Evolutionary conservation across 2,888 invertebrate genomes (phyloP).

Genomic region (Melieria crassipennis): DNA sequence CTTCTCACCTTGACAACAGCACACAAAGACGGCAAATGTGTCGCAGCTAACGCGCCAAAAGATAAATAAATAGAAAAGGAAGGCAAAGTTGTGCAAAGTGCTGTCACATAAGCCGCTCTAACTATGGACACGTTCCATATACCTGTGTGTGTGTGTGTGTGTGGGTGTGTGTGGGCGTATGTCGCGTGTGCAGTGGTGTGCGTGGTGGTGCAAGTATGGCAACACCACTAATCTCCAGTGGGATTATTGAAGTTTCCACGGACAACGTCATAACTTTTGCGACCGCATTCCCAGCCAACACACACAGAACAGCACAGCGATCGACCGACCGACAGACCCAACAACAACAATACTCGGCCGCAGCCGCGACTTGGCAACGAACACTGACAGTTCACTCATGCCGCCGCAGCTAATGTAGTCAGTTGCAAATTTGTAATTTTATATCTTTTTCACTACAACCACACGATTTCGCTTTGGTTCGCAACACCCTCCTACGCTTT

Average conservation of each 20-base stretch:
- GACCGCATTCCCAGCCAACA: background rate
- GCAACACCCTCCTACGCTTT: too few species aligned
- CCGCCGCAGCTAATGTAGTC: background rate
- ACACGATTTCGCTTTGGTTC: too few species aligned
- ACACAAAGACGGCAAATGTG: too few species aligned
- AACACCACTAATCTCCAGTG: slow-evolving; percentile 12
- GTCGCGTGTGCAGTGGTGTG: too few species aligned
- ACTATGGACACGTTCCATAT: background rate
- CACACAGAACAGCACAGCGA: background rate
- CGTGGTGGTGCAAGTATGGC: background rate
- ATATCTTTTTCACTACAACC: background rate
- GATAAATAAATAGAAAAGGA: too few species aligned
- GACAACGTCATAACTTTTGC: background rate
- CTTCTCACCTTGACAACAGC: too few species aligned
- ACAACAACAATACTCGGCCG: background rate
- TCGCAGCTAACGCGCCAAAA: too few species aligned
- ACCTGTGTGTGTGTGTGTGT: slow-evolving; percentile 1
- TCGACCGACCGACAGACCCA: background rate
- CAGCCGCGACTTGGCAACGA: too few species aligned
- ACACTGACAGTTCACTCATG: background rate
- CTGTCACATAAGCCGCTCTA: too few species aligned
- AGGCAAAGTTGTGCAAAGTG: too few species aligned
- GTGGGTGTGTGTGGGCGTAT: background rate
- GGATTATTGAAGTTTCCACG: slow-evolving; percentile 37
- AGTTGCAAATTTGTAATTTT: slow-evolving; percentile 28